Base-by-base conservation (phyloP, 2,113 vertebrate species). In the Muntiacus muntjak region DNA sequence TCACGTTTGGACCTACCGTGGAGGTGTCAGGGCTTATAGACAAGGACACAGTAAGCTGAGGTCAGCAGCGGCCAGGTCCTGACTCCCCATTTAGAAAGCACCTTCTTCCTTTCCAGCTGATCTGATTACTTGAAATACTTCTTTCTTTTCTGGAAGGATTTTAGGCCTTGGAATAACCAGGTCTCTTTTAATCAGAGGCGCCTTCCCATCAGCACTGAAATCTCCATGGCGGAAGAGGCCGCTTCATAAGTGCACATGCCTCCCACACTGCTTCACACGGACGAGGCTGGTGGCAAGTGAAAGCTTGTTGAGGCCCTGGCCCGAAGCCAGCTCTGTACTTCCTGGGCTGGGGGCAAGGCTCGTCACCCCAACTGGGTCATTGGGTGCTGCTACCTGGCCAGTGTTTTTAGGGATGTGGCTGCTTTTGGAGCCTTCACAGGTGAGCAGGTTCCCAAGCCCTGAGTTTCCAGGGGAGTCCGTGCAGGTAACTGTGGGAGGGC, bases 171-270 rank as follows among this genome's bases (percentile, higher is more conserved):
- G 11, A 43, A 7, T 13, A 25, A 28, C 43, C 25, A 21, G 55
- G 43, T 28, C 79, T 64, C 30, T 88, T 62, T 71, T 15, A 55
- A 21, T 83, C 9, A 2, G 28, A 16, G 58, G n/a, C 12, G 21
- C 10, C 81, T 54, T 81, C 50, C 47, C 47, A 47, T 54, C 4
- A 50, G 86, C 25, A 28, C n/a, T 50, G 30, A 55, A 17, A 11
- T 28, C 4, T 43, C 4, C 0, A 0, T 5, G 60, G 52, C 23
- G 28, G 26, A 43, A 71, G 50, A 76, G 47, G 30, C 79, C 25
- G 0, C 36, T 50, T 43, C 67, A 2, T 58, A 5, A 25, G 45
- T 1, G 1, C 26, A 4, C 2, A 0, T 5, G 2, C 43, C 60
- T 60, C 45, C 60, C n/a, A 0, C 1, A 21, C 21, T 26, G 8